These are phyloP conservation scores for Euphonia xanthogaster DNA, from an alignment of 2,797 vertebrate species.

Conservation along the genomic window DNA sequence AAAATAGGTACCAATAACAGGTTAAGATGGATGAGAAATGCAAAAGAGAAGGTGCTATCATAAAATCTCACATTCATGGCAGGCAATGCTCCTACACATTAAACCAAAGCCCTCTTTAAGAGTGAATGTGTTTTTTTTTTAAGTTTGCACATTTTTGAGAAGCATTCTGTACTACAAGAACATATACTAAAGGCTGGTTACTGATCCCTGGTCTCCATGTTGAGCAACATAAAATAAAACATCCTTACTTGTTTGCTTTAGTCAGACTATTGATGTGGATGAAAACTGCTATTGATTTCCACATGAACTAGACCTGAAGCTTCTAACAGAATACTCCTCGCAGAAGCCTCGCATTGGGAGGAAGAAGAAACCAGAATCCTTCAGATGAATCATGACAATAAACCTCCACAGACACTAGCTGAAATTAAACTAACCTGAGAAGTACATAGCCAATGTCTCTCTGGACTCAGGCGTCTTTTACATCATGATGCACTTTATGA, in stretches of 20 bases:
- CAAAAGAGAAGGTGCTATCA: not conserved
- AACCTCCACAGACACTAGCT: not conserved
- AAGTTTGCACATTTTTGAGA: not conserved
- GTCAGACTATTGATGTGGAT: not conserved
- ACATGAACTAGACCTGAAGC: not conserved
- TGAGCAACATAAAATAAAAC: not conserved
- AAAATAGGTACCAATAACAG: not conserved
- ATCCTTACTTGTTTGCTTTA: not conserved
- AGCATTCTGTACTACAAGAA: not conserved
- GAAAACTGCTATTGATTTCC: not conserved
- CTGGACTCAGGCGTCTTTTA: not conserved
- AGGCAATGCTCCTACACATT: not conserved
- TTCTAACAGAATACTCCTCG: not conserved
- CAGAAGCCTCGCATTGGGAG: not conserved
- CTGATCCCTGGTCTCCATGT: not conserved
- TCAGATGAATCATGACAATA: not conserved
- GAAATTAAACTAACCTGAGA: not conserved
- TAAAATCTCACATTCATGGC: not conserved
- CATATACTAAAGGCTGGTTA: not conserved
- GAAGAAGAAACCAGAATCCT: not conserved
- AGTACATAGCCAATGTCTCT: not conserved
- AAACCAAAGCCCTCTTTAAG: not conserved
- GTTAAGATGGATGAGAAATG: not conserved
- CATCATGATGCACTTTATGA: not conserved
- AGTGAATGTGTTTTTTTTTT: not conserved